Conservation (phyloP, 2,797 vertebrate genomes). For the Falco rusticolus region DNA sequence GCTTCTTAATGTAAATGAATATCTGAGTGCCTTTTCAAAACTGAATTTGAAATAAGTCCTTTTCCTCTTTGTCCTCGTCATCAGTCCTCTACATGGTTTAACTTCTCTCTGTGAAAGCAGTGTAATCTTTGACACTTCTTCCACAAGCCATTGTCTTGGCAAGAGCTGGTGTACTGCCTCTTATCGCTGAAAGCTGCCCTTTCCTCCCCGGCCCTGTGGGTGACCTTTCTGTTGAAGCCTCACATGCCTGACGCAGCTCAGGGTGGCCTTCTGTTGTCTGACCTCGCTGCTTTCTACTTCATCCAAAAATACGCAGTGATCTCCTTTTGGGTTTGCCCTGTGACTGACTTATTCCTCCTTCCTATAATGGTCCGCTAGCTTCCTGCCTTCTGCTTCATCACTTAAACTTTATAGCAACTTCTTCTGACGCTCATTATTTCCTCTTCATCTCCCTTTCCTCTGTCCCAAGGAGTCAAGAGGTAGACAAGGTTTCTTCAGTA, state of each 20-base stretch:
- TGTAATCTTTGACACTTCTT: conserved; percentile 10
- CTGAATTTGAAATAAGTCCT: neutral
- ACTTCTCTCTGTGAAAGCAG: neutral
- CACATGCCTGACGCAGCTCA: rapidly evolving
- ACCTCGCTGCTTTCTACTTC: neutral
- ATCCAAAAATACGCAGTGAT: neutral
- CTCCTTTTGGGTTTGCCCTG: neutral
- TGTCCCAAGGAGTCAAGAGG: neutral
- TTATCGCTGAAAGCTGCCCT: neutral
- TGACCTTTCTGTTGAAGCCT: neutral
- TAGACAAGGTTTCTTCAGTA: neutral
- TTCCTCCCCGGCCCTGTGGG: neutral
- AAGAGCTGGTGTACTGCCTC: conserved; percentile 5
- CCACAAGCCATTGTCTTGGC: neutral
- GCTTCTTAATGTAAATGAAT: neutral
- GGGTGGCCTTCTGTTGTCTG: neutral
- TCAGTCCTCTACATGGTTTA: neutral
- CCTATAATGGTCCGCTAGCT: neutral
- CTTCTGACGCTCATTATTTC: rapidly evolving
- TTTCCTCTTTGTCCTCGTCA: neutral
- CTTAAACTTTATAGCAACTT: neutral
- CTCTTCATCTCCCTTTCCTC: neutral
- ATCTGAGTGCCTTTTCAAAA: neutral
- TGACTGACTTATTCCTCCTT: neutral
- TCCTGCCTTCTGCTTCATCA: neutral